These are phyloP conservation scores for Channa argus DNA, from an alignment of 2,113 vertebrate species.

Conservation along the genomic window DNA sequence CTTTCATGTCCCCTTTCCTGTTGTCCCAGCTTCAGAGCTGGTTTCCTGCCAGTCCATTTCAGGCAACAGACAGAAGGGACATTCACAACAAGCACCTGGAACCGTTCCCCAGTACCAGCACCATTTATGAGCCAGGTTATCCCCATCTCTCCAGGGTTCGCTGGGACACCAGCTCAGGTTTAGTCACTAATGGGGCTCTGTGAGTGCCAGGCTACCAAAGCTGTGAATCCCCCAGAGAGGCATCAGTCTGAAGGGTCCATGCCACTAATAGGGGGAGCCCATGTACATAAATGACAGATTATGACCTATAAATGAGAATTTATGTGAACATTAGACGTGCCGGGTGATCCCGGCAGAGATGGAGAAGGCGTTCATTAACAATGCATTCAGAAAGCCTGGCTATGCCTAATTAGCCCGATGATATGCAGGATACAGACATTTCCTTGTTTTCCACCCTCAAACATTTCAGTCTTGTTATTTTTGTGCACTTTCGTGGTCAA, in stretches of 20 bases:
- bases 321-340: slow-evolving; percentile 86
- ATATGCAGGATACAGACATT: slow-evolving; percentile 69
- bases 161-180: slow-evolving; percentile 60
- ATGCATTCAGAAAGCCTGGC: slow-evolving; percentile 71
- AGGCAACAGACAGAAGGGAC: slow-evolving; percentile 35
- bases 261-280: slow-evolving; percentile 81
- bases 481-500: slow-evolving; percentile 24
- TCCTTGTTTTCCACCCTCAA: slow-evolving; percentile 46
- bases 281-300: slow-evolving; percentile 85
- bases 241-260: slow-evolving; percentile 70
- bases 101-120: slow-evolving; percentile 32
- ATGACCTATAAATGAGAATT: slow-evolving; percentile 88
- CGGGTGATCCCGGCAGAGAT: slow-evolving; percentile 79
- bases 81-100: slow-evolving; percentile 63
- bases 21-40: slow-evolving; percentile 25
- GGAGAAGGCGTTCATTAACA: slow-evolving; percentile 80
- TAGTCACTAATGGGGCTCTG: slow-evolving; percentile 78
- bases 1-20: background rate
- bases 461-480: slow-evolving; percentile 55
- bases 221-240: slow-evolving; percentile 80
- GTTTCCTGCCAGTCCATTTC: slow-evolving; percentile 50
- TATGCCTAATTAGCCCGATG: slow-evolving; percentile 78
- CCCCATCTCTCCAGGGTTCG: slow-evolving; percentile 63
- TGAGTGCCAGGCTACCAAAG: slow-evolving; percentile 68
- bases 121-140: slow-evolving; percentile 74